These are phyloP conservation scores for Papilio glaucus DNA, from an alignment of 1,140 invertebrate genomes.

Conservation along the genomic window DNA sequence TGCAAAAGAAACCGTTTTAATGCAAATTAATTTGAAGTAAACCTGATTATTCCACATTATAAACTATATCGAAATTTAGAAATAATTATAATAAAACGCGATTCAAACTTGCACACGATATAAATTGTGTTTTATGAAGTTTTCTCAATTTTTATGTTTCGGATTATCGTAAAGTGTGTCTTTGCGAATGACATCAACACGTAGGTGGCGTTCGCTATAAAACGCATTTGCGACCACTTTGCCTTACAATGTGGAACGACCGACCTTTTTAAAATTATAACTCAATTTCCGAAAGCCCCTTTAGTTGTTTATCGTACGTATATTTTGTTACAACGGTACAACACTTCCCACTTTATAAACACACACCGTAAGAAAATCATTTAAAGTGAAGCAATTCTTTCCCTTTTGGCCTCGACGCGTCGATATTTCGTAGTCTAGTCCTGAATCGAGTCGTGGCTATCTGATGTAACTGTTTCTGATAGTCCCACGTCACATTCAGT, in stretches of 20 bases:
- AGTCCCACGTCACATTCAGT: constrained; percentile 12
- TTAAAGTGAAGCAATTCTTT: neutral
- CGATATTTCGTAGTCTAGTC: constrained; percentile 34
- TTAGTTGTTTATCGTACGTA: constrained; percentile 57
- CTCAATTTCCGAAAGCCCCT: constrained; percentile 72
- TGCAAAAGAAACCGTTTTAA: constrained; percentile 15
- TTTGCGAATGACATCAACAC: constrained; percentile 69
- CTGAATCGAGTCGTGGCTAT: constrained; percentile 2
- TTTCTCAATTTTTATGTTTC: constrained; percentile 31
- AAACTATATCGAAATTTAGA: neutral
- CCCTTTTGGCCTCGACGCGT: neutral
- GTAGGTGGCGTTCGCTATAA: constrained; percentile 71
- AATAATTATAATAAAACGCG: neutral
- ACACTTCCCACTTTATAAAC: constrained; percentile 56
- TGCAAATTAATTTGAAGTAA: constrained; percentile 4
- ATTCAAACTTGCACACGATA: constrained; percentile 29
- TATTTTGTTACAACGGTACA: constrained; percentile 66
- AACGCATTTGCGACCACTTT: constrained; percentile 55
- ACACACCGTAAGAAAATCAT: constrained; percentile 29
- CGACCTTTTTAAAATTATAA: constrained; percentile 76
- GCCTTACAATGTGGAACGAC: constrained; percentile 67
- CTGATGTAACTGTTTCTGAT: constrained; percentile 21
- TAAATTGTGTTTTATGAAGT: constrained; percentile 32
- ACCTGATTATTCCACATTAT: neutral
- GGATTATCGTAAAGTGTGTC: constrained; percentile 52